These are phyloP conservation scores for Hybognathus amarus DNA, from an alignment of 2,797 vertebrate genomes.

Conservation along the genomic window DNA sequence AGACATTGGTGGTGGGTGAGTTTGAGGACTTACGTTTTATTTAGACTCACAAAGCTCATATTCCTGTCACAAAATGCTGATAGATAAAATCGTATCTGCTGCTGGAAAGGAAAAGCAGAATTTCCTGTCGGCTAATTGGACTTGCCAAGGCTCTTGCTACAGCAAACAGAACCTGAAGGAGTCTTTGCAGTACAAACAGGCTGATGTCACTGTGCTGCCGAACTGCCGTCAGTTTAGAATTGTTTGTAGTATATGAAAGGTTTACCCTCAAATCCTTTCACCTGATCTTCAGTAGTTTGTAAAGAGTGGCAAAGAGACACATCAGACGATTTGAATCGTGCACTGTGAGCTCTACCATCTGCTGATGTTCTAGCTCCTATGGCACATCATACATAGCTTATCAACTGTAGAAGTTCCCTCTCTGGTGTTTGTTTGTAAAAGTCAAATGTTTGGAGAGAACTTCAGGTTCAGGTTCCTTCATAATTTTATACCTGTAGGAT, in stretches of 20 bases:
- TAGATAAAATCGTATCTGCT: not conserved
- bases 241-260: conserved; percentile 36
- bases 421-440: conserved; percentile 9
- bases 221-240: conserved; percentile 11
- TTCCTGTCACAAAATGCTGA: not conserved
- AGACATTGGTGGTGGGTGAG: not conserved
- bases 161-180: conserved; percentile 16
- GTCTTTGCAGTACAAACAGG: not conserved
- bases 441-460: not conserved
- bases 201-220: conserved; percentile 8
- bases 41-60: conserved; percentile 15
- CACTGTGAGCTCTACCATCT: not conserved
- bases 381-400: conserved; percentile 4
- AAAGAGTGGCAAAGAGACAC: not conserved
- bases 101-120: not conserved
- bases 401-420: not conserved
- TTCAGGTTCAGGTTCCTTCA: not conserved
- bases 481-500: too few species aligned
- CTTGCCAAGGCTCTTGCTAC: not conserved
- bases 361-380: conserved; percentile 21
- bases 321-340: too few species aligned
- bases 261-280: conserved; percentile 28
- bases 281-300: not conserved
- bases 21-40: not conserved
- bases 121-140: conserved; percentile 15